Evolutionary conservation across 2,888 invertebrate species (phyloP).

Genomic region (Ormyrus labotus): DNA sequence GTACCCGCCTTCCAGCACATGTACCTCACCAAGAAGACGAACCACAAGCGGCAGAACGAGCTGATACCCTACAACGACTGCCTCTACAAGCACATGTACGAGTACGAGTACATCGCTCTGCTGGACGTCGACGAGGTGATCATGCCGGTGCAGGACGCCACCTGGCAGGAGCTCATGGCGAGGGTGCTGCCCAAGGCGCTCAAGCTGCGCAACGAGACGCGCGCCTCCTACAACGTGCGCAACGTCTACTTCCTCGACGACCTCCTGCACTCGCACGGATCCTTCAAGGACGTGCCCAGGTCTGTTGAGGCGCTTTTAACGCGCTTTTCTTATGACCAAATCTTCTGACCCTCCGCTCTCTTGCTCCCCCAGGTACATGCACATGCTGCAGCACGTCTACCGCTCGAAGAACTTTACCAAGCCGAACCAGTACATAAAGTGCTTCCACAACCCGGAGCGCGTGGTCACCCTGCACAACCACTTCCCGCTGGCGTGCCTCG

Average conservation of each 20-base stretch:
- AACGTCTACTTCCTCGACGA: constrained; percentile 96
- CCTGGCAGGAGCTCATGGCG: constrained; percentile 88
- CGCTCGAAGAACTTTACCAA: constrained; percentile 93
- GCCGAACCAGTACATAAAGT: constrained; percentile 94
- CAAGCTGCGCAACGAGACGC: constrained; percentile 81
- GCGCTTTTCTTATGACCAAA: constrained; percentile 4
- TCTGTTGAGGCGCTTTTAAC: not conserved
- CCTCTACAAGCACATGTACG: constrained; percentile 92
- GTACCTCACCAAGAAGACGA: constrained; percentile 92
- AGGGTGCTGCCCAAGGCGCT: constrained; percentile 83
- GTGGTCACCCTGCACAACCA: constrained; percentile 94
- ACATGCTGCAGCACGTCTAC: constrained; percentile 95
- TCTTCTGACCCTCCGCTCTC: no score
- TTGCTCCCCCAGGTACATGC: constrained; percentile 82
- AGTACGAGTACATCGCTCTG: constrained; percentile 92
- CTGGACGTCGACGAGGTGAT: constrained; percentile 96
- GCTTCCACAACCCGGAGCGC: constrained; percentile 94
- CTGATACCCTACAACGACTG: constrained; percentile 98
- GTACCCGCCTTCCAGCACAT: constrained; percentile 91
- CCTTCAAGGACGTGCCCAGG: constrained; percentile 85
- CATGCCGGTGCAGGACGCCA: constrained; percentile 86
- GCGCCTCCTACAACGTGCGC: constrained; percentile 91
- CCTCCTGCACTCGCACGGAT: constrained; percentile 87
- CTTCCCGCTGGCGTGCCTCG: constrained; percentile 92
- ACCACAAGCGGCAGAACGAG: constrained; percentile 96